phyloP scores from a whole-genome alignment of 2,113 vertebrate genomes.

The Tretioscincus oriximinensis region DNA sequence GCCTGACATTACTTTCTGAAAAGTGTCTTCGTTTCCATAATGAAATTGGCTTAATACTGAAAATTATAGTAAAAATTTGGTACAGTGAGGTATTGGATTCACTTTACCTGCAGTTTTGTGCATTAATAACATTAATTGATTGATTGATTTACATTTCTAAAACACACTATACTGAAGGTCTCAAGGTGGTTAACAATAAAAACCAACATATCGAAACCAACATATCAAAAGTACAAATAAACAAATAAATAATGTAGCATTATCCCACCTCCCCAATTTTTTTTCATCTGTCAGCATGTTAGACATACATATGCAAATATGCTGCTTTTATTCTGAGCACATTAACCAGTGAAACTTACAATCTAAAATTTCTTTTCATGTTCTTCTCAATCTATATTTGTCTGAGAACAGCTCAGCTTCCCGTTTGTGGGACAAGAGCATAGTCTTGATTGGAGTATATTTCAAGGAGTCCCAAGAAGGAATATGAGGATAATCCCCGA shows the following conservation, averaged over 20 bases:
- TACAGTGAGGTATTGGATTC: not conserved
- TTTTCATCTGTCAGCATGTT: not conserved
- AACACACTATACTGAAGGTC: too few species aligned
- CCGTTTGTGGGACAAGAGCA: not conserved
- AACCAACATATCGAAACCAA: too few species aligned
- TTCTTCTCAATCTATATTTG: not conserved
- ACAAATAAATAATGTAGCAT: too few species aligned
- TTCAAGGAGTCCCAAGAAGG: constrained; percentile 7
- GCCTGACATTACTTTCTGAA: not conserved
- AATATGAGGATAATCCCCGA: not conserved
- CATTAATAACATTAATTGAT: not conserved
- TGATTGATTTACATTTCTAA: too few species aligned
- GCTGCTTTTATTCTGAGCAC: not conserved
- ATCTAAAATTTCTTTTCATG: not conserved
- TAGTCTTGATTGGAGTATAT: constrained; percentile 9
- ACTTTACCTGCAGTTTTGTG: not conserved
- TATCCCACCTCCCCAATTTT: not conserved
- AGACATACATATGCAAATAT: not conserved
- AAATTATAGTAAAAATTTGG: not conserved
- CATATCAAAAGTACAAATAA: too few species aligned
- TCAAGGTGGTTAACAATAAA: too few species aligned
- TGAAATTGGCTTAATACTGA: not conserved
- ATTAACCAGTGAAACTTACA: not conserved
- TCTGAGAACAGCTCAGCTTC: not conserved
- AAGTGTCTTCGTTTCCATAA: not conserved